These are phyloP conservation scores for Tragopan temminckii DNA, from an alignment of 2,797 vertebrate species.

Conservation along the genomic window DNA sequence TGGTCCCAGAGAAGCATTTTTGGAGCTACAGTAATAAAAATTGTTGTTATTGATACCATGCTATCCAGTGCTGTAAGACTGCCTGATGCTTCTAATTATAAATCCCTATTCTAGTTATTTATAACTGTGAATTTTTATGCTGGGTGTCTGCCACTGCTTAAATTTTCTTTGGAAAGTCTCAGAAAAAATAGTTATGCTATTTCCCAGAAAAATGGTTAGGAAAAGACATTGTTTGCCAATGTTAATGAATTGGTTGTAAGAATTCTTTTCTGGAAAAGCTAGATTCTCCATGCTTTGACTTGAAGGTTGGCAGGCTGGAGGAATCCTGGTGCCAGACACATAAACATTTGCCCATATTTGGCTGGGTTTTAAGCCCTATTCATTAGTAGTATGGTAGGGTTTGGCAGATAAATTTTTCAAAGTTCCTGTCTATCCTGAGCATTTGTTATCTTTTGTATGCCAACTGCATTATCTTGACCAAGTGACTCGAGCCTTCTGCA, in stretches of 20 bases:
- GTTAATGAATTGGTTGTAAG: slow-evolving; percentile 68
- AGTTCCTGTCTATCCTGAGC: slow-evolving; percentile 31
- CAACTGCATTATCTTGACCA: neutral
- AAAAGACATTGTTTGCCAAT: slow-evolving; percentile 68
- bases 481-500: neutral
- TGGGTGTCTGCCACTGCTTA: slow-evolving; percentile 56
- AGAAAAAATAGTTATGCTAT: slow-evolving; percentile 43
- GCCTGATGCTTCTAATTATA: slow-evolving; percentile 36
- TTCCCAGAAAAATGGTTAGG: slow-evolving; percentile 74
- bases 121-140: slow-evolving; percentile 49
- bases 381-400: slow-evolving; percentile 36
- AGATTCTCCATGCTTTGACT: slow-evolving; percentile 41
- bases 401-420: slow-evolving; percentile 29
- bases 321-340: slow-evolving; percentile 42
- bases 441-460: neutral
- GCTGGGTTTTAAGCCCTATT: slow-evolving; percentile 28
- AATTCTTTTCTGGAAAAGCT: slow-evolving; percentile 51
- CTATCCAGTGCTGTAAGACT: neutral
- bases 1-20: neutral
- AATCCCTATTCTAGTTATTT: slow-evolving; percentile 33
- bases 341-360: slow-evolving; percentile 66
- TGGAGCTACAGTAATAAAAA: neutral
- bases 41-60: neutral
- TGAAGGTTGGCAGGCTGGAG: slow-evolving; percentile 52
- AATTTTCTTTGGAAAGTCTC: slow-evolving; percentile 64